phyloP scores from a whole-genome alignment of 92 coral and sea anemone species.

The Galaxea fascicularis region DNA sequence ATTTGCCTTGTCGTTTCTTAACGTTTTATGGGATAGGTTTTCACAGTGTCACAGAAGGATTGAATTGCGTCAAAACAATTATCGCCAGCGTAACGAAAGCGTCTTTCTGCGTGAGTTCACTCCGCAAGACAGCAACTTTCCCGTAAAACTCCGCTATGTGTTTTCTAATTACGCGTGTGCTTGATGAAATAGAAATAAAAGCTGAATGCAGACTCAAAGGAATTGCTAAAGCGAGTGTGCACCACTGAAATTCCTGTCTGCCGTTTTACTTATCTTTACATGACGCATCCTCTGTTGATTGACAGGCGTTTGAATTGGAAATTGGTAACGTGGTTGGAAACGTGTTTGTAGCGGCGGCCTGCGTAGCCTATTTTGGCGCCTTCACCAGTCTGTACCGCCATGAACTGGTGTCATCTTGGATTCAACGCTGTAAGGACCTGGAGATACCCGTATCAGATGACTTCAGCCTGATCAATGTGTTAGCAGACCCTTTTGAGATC shows the following conservation, averaged over 20 bases:
- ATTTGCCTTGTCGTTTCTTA: too few species aligned
- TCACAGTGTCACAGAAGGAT: too few species aligned
- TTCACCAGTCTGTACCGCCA: constrained; percentile 92
- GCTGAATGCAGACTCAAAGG: too few species aligned
- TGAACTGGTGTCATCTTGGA: constrained; percentile 95
- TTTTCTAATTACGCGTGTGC: too few species aligned
- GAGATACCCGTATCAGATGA: constrained; percentile 97
- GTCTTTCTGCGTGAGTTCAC: too few species aligned
- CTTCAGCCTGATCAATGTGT: constrained; percentile 91
- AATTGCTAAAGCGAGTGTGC: too few species aligned
- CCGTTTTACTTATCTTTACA: neutral
- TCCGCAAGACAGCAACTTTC: too few species aligned
- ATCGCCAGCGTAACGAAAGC: too few species aligned
- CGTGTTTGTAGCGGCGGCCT: constrained; percentile 98
- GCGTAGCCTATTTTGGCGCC: constrained; percentile 98
- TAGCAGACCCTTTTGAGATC: constrained; percentile 97
- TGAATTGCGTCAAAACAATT: too few species aligned
- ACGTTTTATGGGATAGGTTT: too few species aligned
- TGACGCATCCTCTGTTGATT: neutral
- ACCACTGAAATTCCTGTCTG: neutral
- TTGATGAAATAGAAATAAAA: too few species aligned
- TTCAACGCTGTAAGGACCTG: constrained; percentile 87
- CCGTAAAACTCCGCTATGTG: too few species aligned
- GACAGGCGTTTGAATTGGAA: constrained; percentile 95
- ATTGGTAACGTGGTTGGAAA: constrained; percentile 99